Evolutionary conservation across 2,888 invertebrate genomes (phyloP), one percentile per base, ranked within the genome.

Genomic region (Agapostemon virescens): DNA sequence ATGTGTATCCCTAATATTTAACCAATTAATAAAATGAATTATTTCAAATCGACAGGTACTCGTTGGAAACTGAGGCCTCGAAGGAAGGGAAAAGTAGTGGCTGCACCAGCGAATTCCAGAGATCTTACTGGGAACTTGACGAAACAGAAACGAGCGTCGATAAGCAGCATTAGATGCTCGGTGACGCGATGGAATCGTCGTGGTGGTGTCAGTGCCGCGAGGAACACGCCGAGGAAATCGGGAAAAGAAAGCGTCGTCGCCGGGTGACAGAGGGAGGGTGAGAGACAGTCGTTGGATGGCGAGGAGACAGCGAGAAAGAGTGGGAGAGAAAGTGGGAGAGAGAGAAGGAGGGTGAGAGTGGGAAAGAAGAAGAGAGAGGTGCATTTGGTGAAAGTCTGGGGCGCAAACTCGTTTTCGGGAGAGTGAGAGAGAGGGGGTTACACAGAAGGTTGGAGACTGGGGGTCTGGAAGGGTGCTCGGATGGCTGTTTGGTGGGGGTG

Each of bases 341-440:
- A 33, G 33, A 33, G 33, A 36, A n/a, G n/a, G n/a, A n/a, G 40
- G 17, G 42, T 13, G 52, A 13, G 40, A 40, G 40, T 2, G 40
- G 13, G 40, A 40, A 17, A 58, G 17, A 30, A 15, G 2, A 36
- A 17, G 17, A 36, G 49, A 17, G n/a, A 49, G 33, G 30, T 36
- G 26, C 49, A 17, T 61, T 70, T 30, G 71, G 72, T 40, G 40
- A 61, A 64, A 79, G 77, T 73, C 73, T 75, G 83, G 85, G 77
- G 88, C 89, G 89, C 89, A 88, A 88, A 86, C 88, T 88, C 89
- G 88, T 83, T 84, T 83, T 77, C 82, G 81, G 81, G 85, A 78
- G 86, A 82, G 82, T 69, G 81, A n/a, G 45, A 26, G 33, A 33
- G 33, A 69, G 26, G 15, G 61, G 67, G 68, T n/a, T n/a, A n/a